phyloP scores from a whole-genome alignment of 2,113 vertebrate genomes.

The Herpailurus yagouaroundi region DNA sequence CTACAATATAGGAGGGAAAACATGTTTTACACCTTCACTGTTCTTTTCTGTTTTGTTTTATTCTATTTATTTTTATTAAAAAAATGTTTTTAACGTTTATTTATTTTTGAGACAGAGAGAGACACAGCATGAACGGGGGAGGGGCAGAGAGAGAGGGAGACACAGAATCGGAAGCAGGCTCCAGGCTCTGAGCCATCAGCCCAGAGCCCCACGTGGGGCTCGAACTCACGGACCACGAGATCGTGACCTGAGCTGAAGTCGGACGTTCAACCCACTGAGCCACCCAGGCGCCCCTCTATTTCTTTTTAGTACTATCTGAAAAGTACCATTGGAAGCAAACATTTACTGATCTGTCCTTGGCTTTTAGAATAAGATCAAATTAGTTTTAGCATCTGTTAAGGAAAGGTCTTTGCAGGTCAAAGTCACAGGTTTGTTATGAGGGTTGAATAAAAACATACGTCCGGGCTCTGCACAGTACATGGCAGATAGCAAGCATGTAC shows the following conservation, averaged over 20 bases:
- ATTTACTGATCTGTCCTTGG: background rate
- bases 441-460: background rate
- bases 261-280: no score
- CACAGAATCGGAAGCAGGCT: no score
- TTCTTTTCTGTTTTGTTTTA: background rate
- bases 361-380: background rate
- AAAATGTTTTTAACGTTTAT: no score
- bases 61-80: background rate
- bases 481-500: background rate
- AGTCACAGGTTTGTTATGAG: background rate
- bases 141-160: no score
- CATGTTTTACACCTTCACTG: background rate
- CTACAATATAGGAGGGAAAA: background rate
- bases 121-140: no score
- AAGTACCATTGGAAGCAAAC: background rate
- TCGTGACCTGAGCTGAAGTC: no score
- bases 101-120: no score
- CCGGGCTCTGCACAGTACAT: no score
- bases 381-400: background rate
- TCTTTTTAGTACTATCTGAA: background rate
- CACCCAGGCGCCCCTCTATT: no score
- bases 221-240: accelerated
- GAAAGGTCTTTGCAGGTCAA: background rate
- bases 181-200: no score
- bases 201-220: no score